These are phyloP conservation scores for Zosterops hypoxanthus DNA, from an alignment of 2,113 vertebrate genomes.

Conservation along the genomic window DNA sequence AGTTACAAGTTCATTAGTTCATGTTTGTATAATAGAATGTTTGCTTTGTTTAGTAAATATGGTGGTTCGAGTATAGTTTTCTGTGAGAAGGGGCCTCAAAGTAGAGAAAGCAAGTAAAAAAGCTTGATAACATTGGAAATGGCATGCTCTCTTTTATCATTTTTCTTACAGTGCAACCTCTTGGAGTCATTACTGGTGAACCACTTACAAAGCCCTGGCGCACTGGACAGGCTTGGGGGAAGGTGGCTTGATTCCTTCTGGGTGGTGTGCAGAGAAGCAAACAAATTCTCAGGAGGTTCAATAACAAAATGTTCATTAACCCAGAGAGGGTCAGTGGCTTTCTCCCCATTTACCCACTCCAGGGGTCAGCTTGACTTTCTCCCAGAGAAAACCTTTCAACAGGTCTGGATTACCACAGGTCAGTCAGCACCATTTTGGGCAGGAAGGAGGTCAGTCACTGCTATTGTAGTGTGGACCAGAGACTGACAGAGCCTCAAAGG, in stretches of 20 bases:
- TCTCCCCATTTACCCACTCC: background rate
- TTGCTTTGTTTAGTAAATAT: background rate
- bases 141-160: background rate
- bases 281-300: background rate
- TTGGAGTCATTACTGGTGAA: background rate
- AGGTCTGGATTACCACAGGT: background rate
- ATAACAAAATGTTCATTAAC: background rate
- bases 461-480: too few species aligned
- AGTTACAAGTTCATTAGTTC: background rate
- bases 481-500: background rate
- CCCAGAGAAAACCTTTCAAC: accelerated
- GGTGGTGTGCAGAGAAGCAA: background rate
- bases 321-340: background rate
- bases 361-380: background rate
- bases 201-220: background rate
- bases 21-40: accelerated
- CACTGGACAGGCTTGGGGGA: background rate
- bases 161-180: background rate
- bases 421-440: accelerated
- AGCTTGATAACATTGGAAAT: background rate
- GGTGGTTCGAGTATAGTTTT: background rate
- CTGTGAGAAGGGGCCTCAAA: background rate
- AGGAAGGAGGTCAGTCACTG: accelerated
- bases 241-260: background rate
- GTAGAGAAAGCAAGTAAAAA: background rate